Evolutionary conservation across 2,888 invertebrate genomes (phyloP), one percentile per base, ranked within the genome.

Genomic region (Scrobipalpa atriplicella): DNA sequence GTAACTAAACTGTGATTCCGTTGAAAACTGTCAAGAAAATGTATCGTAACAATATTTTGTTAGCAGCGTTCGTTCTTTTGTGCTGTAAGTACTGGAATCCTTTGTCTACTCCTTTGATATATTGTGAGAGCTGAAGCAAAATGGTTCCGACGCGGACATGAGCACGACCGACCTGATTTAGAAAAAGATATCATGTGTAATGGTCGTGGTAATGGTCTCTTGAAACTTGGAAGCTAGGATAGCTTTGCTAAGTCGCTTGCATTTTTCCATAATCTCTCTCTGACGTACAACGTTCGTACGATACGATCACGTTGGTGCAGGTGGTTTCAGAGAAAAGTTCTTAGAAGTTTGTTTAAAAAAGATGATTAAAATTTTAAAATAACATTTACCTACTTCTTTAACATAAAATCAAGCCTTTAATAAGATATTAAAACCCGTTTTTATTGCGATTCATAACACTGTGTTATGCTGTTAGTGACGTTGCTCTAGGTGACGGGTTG

Each of bases 21-120:
- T 66, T 62, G 61, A 60, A 21, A 62, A 56, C 64, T 29, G 36
- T 51, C 51, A 67, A 11, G 64, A 72, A 68, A 54, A 72, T 73
- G 73, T 62, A 62, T 72, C 67, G 66, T 39, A 64, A 58, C 13
- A 65, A 69, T 64, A 61, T 73, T 18, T 58, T 69, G 63, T 39
- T 73, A 38, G 56, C 66, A 39, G 64, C 51, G 19, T 19, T 62
- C 16, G 21, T 72, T 43, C 16, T 73, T 52, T 51, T 71, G 10
- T 71, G 69, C 18, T 70, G 75, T 75, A 68, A 75, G 75, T 74
- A 68, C 61, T 41, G 39, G 39, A 61, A 41, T 61, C 61, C 61
- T 51, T 69, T 61, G 61, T 61, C 61, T 39, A 29, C 39, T 39
- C 41, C 61, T 41, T 19, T 61, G 61, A 61, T 43, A 58, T 52